Evolutionary conservation across 2,113 vertebrate species (phyloP), one percentile per base, ranked within the genome.

Genomic region (Bubo scandiacus): DNA sequence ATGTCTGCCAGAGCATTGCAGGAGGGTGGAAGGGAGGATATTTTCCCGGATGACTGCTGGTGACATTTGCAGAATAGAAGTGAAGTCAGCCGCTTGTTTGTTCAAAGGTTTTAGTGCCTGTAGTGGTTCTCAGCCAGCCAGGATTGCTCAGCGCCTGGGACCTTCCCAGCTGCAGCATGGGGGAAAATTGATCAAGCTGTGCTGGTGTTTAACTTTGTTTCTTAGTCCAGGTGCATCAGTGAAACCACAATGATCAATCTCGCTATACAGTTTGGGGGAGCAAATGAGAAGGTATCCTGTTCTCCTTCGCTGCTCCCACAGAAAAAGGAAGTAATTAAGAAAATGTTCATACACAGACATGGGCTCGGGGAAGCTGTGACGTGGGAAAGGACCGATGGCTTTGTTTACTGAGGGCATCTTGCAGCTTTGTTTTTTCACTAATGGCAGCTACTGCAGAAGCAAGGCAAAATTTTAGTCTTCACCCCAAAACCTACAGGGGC

Each of bases 1-100:
- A 5, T 9, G 67, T 86, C 92, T 94, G 72, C 86, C 58, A 92
- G 91, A 82, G 75, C 63, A 15, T 57, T 88, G 92, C 88, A 61
- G 74, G 71, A 93, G 92, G 70, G 15, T 80, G 80, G 85, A 59
- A 93, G 90, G 75, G 82, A 92, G 77, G 80, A 63, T 96, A 66
- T 93, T 95, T 96, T 95, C 65, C 83, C 91, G 2, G 3, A n/a
- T 95, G 95, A 86, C 77, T 92, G 55, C 86, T 93, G 94, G 86
- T 97, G 92, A 95, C 90, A 95, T 96, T 93, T 96, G 96, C 80
- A 95, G 94, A 79, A 81, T 62, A 97, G 90, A 93, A 94, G 72
- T 96, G 91, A 96, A 94, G 93, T 94, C 94, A 95, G 91, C 10
- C 2, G 0, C 89, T 86, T 94, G 72, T 74, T 94, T 88, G 77